Percentiles rank a stretch among this genome's conserved stretches.
Evolutionary conservation across 2,797 vertebrate species (phyloP).

Genomic region (Myotis findleyi): DNA sequence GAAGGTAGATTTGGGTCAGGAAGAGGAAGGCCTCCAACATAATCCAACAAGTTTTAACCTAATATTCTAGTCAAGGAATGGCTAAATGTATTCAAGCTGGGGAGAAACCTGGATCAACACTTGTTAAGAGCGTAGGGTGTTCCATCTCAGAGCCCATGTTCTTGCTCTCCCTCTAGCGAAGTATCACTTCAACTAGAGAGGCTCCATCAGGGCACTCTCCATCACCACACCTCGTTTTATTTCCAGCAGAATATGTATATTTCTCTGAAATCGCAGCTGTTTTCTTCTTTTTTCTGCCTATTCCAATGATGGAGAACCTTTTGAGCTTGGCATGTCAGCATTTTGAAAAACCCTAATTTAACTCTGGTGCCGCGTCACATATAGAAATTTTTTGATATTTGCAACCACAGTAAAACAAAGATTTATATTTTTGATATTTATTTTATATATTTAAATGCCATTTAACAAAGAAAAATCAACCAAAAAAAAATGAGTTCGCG

Average conservation of each 20-base stretch:
- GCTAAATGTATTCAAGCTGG: neutral
- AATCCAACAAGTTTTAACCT: constrained; percentile 24
- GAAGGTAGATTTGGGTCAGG: neutral
- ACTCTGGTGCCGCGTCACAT: no score
- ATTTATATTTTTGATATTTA: no score
- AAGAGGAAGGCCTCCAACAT: neutral
- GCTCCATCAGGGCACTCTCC: neutral
- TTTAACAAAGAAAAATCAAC: no score
- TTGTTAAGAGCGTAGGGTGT: neutral
- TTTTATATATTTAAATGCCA: no score
- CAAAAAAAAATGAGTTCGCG: no score
- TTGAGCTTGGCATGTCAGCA: no score
- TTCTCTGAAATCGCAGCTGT: neutral
- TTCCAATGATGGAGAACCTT: no score
- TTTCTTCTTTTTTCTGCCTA: neutral
- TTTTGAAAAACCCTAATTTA: no score
- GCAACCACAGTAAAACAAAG: no score
- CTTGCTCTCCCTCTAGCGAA: neutral
- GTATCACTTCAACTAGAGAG: neutral
- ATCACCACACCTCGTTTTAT: neutral
- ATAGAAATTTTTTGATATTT: no score
- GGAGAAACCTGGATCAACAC: neutral
- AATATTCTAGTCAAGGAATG: neutral
- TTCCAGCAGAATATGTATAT: neutral
- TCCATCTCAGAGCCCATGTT: neutral